These are phyloP conservation scores for Pachydiplax longipennis DNA, from an alignment of 2,888 invertebrate genomes.

Conservation along the genomic window DNA sequence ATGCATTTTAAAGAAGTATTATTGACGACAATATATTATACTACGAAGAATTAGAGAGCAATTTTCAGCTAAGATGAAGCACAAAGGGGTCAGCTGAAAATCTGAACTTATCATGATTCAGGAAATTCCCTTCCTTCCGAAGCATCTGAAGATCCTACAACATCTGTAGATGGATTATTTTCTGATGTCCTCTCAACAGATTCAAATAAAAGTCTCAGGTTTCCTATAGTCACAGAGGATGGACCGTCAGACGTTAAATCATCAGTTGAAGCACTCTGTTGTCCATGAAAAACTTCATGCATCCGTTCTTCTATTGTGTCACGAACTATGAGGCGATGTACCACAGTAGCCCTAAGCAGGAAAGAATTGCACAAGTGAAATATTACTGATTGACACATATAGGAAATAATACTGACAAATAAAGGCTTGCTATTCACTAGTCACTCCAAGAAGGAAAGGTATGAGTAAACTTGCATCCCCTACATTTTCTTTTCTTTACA, in stretches of 20 bases:
- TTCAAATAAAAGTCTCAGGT: conserved; percentile 9
- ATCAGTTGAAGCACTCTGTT: not conserved
- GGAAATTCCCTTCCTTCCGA: not conserved
- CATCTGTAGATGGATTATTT: not conserved
- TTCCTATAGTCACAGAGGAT: conserved; percentile 5
- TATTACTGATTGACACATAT: conserved; percentile 16
- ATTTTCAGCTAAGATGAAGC: no score
- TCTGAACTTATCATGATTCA: not conserved
- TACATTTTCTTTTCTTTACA: no score
- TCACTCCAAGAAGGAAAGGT: conserved; percentile 14
- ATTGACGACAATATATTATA: no score
- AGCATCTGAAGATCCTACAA: not conserved
- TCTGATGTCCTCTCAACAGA: not conserved
- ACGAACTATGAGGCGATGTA: conserved; percentile 74
- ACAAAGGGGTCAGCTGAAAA: not conserved
- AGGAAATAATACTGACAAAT: not conserved
- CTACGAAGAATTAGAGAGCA: no score
- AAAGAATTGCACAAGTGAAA: not conserved
- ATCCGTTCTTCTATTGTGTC: conserved; percentile 77
- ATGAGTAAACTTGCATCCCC: not conserved
- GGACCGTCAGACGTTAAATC: not conserved
- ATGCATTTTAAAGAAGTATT: not conserved
- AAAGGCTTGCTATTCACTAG: not conserved
- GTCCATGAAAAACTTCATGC: conserved; percentile 60
- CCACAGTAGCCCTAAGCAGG: conserved; percentile 66